Base-by-base conservation (phyloP, 2,797 vertebrate genomes). In the Semaprochilodus insignis region DNA sequence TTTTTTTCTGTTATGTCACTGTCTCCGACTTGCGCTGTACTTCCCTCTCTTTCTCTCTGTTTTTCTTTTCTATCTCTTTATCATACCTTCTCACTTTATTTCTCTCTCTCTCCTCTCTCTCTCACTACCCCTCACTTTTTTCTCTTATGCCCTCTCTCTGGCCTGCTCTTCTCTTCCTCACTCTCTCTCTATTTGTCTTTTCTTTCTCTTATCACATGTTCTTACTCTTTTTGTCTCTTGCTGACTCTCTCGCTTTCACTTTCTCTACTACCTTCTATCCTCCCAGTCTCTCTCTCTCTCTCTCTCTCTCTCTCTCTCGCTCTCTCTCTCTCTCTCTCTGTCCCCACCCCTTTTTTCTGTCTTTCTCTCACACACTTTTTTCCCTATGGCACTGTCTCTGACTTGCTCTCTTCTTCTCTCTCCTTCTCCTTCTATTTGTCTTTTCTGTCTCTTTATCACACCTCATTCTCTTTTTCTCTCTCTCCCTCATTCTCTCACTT, bases 281-380 rank as follows among this genome's bases (percentile, higher is more conserved):
- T 7, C 23, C 10, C 10, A 21, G 8, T 8, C 8, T 21, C 0
- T 57, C 19, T 57, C 55, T 51, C 5, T 21, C 55, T 57, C 51
- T 44, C 44, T 44, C 44, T 44, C 2, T 14, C 54, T 19, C 2
- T 57, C 54, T 57, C 54, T 19, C 2, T 57, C 54, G 17, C 15
- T 57, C 4, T 51, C 48, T 51, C 6, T 31, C 25, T 23, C 13
- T 65, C 62, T 27, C 27, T 7, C 4, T 6, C 48, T 51, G 10
- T 14, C 14, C 36, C 6, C 36, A 2, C 36, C 2, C 36, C 36
- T 54, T 85, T 77, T 66, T 75, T 25, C 23, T 13, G 4, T 10
- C 19, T 10, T 16, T 74, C 71, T 81, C 81, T 57, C 57, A 48
- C 71, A n/a, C 59, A 23, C 71, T 40, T 60, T 80, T 82, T 72